phyloP scores from a whole-genome alignment of 2,888 invertebrate species.

The Keiferia lycopersicella region DNA sequence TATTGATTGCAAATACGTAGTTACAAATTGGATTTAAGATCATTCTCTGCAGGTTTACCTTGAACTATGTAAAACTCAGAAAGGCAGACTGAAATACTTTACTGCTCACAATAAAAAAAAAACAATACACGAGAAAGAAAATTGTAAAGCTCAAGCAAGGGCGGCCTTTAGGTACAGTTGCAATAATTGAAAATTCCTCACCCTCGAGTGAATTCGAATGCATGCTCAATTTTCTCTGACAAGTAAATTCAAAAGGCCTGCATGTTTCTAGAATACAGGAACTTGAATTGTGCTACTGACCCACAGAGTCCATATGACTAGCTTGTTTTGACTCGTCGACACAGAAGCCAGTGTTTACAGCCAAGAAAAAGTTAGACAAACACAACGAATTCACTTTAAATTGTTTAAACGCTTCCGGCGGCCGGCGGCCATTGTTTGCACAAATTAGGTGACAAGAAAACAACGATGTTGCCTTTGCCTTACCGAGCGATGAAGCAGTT shows the following conservation, averaged over 20 bases:
- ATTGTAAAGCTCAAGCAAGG: too few species aligned
- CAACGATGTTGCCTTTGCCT: slow-evolving; percentile 2
- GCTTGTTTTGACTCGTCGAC: slow-evolving; percentile 23
- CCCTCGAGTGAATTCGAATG: background rate
- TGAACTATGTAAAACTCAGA: too few species aligned
- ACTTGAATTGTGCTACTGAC: slow-evolving; percentile 14
- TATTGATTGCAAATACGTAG: background rate
- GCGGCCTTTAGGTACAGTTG: too few species aligned
- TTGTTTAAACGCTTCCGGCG: slow-evolving; percentile 43
- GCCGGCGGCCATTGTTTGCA: slow-evolving; percentile 52
- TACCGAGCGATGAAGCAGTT: background rate
- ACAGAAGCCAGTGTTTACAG: slow-evolving; percentile 29
- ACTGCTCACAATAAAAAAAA: too few species aligned
- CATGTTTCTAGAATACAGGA: slow-evolving; percentile 4
- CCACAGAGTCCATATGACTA: slow-evolving; percentile 2
- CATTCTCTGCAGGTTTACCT: background rate
- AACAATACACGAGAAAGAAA: too few species aligned
- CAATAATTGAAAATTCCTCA: background rate
- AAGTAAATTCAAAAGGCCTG: background rate
- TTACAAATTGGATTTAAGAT: background rate
- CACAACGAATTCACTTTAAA: slow-evolving; percentile 40
- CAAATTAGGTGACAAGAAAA: slow-evolving; percentile 49
- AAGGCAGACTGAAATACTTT: too few species aligned
- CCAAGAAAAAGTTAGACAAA: slow-evolving; percentile 43
- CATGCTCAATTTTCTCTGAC: background rate